Evolutionary conservation across 2,888 invertebrate species (phyloP).

Genomic region (Lydus trimaculatus): DNA sequence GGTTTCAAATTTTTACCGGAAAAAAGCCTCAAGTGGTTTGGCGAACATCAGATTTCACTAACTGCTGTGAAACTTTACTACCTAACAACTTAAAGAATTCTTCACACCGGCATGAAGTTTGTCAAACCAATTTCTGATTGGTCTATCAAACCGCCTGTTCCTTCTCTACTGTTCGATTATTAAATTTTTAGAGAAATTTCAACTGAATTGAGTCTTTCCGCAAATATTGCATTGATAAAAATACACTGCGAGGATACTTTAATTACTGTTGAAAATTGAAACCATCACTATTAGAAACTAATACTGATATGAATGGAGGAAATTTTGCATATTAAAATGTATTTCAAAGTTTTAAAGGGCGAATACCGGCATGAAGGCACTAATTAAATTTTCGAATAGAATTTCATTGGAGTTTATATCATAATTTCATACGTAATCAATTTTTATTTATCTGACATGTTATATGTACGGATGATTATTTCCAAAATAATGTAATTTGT

Average conservation of each 20-base stretch:
- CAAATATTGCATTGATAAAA: too few species aligned
- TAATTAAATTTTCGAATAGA: background rate
- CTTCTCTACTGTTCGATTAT: too few species aligned
- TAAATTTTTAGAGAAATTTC: too few species aligned
- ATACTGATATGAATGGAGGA: background rate
- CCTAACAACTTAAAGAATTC: background rate
- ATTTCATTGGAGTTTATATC: background rate
- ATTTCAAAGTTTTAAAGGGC: too few species aligned
- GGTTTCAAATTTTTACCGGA: background rate
- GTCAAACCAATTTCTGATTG: too few species aligned
- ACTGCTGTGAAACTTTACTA: background rate
- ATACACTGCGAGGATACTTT: too few species aligned
- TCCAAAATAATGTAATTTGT: background rate
- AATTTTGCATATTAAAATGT: too few species aligned
- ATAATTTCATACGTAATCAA: background rate
- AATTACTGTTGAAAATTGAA: background rate
- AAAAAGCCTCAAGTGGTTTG: background rate
- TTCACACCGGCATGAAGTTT: background rate
- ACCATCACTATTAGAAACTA: background rate
- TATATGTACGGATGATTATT: background rate
- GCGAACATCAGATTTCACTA: background rate
- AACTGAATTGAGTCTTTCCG: too few species aligned
- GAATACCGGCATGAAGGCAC: too few species aligned
- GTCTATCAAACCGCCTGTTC: too few species aligned
- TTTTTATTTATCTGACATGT: background rate